Conservation (phyloP, 2,113 vertebrate genomes). For the Ploceus nigricollis region DNA sequence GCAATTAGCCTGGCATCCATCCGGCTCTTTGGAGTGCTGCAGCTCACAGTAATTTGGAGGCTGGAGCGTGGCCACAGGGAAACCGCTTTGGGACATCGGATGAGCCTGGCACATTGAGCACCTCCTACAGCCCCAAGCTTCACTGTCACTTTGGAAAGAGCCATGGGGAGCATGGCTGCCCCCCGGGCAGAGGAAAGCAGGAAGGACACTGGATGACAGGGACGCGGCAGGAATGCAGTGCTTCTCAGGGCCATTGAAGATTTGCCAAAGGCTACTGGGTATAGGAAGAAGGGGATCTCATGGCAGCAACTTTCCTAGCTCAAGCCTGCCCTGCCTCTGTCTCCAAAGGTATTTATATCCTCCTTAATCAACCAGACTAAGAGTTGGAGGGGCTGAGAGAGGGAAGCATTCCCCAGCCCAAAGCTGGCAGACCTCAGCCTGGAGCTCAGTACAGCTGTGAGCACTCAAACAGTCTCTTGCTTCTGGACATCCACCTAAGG, state of each 20-base stretch:
- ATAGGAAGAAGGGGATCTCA: background rate
- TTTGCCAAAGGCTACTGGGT: background rate
- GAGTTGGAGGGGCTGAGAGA: background rate
- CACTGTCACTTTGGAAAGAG: background rate
- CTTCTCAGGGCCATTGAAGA: background rate
- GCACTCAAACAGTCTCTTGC: background rate
- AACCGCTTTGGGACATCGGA: background rate
- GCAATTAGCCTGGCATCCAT: background rate
- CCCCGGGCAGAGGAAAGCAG: background rate
- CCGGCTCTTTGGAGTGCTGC: rapidly evolving
- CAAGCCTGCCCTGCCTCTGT: background rate
- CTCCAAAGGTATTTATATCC: background rate
- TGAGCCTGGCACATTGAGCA: background rate
- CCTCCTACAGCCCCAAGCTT: background rate
- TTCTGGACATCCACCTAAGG: background rate
- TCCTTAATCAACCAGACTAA: background rate
- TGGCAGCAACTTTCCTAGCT: background rate
- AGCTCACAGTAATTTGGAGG: background rate
- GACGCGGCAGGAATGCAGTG: background rate
- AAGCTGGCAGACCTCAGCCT: background rate
- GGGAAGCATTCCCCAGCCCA: background rate
- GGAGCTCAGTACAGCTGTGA: background rate
- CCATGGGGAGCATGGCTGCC: background rate
- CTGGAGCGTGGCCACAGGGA: background rate
- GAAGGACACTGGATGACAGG: background rate